These are phyloP conservation scores for Siniperca chuatsi DNA, from an alignment of 2,113 vertebrate genomes.

Conservation along the genomic window DNA sequence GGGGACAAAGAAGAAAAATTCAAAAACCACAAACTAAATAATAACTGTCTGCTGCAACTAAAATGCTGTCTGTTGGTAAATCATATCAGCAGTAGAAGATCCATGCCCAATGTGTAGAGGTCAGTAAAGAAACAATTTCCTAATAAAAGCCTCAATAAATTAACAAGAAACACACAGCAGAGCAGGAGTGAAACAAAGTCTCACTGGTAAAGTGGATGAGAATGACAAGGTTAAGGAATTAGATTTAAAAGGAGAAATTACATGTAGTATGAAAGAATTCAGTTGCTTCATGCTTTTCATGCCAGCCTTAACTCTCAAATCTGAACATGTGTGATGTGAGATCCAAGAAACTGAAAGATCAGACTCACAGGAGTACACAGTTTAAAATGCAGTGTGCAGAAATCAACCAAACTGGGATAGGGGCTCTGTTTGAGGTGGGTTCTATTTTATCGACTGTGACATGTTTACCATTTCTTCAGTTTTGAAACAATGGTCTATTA, in stretches of 20 bases:
- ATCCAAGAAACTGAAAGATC: slow-evolving; percentile 28
- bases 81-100: slow-evolving; percentile 52
- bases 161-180: slow-evolving; percentile 42
- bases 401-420: slow-evolving; percentile 26
- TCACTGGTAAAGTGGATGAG: slow-evolving; percentile 23
- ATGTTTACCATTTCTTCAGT: slow-evolving; percentile 60
- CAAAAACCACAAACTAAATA: slow-evolving; percentile 51
- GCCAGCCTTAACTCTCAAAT: slow-evolving; percentile 16
- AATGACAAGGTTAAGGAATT: slow-evolving; percentile 31
- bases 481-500: slow-evolving; percentile 62
- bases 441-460: slow-evolving; percentile 56
- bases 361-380: slow-evolving; percentile 30
- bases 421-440: slow-evolving; percentile 16
- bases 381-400: slow-evolving; percentile 30
- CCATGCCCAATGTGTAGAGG: slow-evolving; percentile 20
- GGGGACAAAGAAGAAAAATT: slow-evolving; percentile 26
- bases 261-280: slow-evolving; percentile 24
- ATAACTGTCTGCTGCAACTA: slow-evolving; percentile 42
- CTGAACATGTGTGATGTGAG: slow-evolving; percentile 39
- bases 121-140: slow-evolving; percentile 56
- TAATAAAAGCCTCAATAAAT: slow-evolving; percentile 51
- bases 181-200: slow-evolving; percentile 24
- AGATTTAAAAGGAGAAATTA: slow-evolving; percentile 25
- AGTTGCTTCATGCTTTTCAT: slow-evolving; percentile 38
- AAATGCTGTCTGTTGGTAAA: slow-evolving; percentile 53